phyloP scores from a whole-genome alignment of 2,113 vertebrate species.

The Puffinus mauretanicus region DNA sequence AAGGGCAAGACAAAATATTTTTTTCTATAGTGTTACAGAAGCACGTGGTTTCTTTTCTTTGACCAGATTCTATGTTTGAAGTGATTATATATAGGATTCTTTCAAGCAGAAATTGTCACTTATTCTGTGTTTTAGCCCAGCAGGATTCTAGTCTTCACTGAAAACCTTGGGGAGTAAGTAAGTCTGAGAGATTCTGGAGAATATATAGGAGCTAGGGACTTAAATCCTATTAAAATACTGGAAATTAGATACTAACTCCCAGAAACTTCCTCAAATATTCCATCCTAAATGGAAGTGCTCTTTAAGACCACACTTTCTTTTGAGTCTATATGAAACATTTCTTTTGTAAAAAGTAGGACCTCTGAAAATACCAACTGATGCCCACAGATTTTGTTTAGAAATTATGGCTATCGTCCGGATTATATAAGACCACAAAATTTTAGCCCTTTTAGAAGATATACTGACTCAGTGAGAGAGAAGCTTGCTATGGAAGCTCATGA shows the following conservation, averaged over 20 bases:
- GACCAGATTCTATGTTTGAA: background rate
- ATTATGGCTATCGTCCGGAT: too few relatives aligned
- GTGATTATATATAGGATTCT: background rate
- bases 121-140: background rate
- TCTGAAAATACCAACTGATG: background rate
- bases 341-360: background rate
- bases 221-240: background rate
- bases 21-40: background rate
- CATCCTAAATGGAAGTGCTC: background rate
- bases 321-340: background rate
- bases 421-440: background rate
- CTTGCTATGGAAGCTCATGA: background rate
- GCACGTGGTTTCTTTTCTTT: background rate
- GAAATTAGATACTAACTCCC: background rate
- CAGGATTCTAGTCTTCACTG: background rate
- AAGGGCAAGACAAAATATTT: background rate
- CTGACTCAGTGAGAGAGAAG: background rate
- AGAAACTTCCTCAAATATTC: background rate
- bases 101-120: background rate
- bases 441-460: background rate
- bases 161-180: background rate
- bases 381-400: background rate
- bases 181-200: background rate
- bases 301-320: background rate
- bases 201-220: background rate